Conservation (phyloP, 2,888 invertebrate genomes). For the Cephus rjabovi region DNA sequence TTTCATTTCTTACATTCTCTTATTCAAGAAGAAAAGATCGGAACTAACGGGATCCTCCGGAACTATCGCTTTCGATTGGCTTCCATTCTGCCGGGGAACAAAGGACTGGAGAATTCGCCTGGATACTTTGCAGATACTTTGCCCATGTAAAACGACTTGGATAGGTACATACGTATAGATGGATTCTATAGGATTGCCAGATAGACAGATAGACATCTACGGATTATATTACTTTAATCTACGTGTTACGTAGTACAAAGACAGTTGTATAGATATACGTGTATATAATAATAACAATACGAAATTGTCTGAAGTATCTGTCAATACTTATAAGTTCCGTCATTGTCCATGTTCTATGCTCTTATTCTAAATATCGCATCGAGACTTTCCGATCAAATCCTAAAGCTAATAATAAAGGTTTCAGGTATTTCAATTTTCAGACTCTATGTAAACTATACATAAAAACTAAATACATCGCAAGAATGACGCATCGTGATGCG, state of each 20-base stretch:
- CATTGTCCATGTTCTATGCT: no score
- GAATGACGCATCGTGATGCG: no score
- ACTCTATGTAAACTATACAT: no score
- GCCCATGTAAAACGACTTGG: neutral
- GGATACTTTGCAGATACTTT: neutral
- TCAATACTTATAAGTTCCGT: neutral
- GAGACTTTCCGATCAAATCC: no score
- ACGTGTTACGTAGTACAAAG: neutral
- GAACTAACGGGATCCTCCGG: neutral
- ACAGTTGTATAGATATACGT: neutral
- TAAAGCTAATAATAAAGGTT: no score
- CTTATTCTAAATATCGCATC: no score
- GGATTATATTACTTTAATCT: neutral
- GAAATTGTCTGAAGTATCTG: neutral
- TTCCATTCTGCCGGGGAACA: neutral
- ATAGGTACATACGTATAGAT: neutral
- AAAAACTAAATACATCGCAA: no score
- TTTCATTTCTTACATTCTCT: no score
- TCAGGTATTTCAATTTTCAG: no score
- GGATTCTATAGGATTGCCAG: no score
- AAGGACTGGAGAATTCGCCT: neutral
- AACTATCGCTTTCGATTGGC: neutral
- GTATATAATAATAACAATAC: neutral
- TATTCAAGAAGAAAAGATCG: neutral
- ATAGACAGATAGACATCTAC: no score